Percentiles rank a stretch among this genome's conserved stretches.
phyloP scores from a whole-genome alignment of 2,797 vertebrate species.

The Sebastes diploproa region DNA sequence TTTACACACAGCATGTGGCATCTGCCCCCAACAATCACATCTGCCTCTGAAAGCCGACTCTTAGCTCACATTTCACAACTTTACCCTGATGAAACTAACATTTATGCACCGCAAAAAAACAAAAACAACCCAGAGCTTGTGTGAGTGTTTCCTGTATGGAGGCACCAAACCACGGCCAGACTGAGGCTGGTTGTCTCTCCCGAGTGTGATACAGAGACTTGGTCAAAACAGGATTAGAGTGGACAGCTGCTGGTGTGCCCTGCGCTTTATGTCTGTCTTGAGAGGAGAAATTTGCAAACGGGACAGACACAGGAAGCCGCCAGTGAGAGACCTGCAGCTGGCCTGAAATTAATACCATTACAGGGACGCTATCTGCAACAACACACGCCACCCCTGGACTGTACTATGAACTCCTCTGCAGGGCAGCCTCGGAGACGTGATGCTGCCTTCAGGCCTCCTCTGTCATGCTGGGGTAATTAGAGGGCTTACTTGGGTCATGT shows the following conservation, averaged over 20 bases:
- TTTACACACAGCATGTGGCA: constrained; percentile 75
- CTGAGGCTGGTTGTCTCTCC: constrained; percentile 51
- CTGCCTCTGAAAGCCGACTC: constrained; percentile 59
- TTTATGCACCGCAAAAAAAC: constrained; percentile 16
- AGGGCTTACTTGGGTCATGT: constrained; percentile 51
- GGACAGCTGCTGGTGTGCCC: constrained; percentile 82
- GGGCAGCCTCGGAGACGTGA: constrained; percentile 8
- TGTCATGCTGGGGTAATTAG: constrained; percentile 58
- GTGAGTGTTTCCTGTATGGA: constrained; percentile 41
- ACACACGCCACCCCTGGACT: constrained; percentile 41
- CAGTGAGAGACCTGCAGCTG: constrained; percentile 73
- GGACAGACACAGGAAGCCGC: constrained; percentile 78
- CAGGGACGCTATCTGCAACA: constrained; percentile 44
- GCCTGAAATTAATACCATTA: constrained; percentile 73
- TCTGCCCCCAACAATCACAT: constrained; percentile 72
- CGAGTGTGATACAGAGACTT: constrained; percentile 57
- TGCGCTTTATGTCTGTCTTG: constrained; percentile 65
- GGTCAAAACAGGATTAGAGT: constrained; percentile 72
- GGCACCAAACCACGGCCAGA: constrained; percentile 62
- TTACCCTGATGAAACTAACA: constrained; percentile 49
- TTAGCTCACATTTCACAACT: constrained; percentile 51
- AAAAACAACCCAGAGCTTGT: constrained; percentile 42
- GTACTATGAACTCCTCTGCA: constrained; percentile 17
- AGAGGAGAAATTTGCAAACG: constrained; percentile 74
- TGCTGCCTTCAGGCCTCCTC: constrained; percentile 45